phyloP scores from a whole-genome alignment of 2,113 vertebrate species.

The Synodontis membranacea region DNA sequence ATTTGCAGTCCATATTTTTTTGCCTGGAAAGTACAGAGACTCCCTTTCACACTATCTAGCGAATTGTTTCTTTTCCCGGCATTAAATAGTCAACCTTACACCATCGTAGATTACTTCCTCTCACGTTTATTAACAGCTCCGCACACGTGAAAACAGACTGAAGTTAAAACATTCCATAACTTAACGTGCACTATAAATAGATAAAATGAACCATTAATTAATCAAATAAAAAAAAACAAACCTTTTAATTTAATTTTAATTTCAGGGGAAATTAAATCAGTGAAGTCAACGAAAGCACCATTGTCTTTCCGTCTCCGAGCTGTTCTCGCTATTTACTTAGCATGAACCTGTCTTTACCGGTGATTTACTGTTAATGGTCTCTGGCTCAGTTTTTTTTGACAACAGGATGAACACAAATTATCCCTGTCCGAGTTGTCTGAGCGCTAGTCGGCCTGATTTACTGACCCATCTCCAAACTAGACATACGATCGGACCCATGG shows the following conservation, averaged over 20 bases:
- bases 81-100: not conserved
- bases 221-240: not conserved
- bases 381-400: conserved; percentile 50
- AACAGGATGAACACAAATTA: conserved; percentile 58
- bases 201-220: not conserved
- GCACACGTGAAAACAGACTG: not conserved
- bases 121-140: not conserved
- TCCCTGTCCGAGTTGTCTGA: conserved; percentile 49
- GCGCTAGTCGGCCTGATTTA: conserved; percentile 49
- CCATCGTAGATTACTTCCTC: not conserved
- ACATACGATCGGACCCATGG: conserved; percentile 40
- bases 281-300: not conserved
- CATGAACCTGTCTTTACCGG: conserved; percentile 36
- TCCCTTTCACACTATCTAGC: not conserved
- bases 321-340: conserved; percentile 37
- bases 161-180: not conserved
- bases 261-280: not conserved
- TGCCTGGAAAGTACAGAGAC: not conserved
- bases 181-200: not conserved
- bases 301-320: conserved; percentile 36
- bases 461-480: conserved; percentile 44
- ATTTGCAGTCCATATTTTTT: not conserved
- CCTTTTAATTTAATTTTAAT: not conserved
- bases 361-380: conserved; percentile 55
- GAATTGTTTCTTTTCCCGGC: not conserved